Evolutionary conservation across 2,888 invertebrate genomes (phyloP), one percentile per base, ranked within the genome.

Genomic region (Fragum whitleyi): DNA sequence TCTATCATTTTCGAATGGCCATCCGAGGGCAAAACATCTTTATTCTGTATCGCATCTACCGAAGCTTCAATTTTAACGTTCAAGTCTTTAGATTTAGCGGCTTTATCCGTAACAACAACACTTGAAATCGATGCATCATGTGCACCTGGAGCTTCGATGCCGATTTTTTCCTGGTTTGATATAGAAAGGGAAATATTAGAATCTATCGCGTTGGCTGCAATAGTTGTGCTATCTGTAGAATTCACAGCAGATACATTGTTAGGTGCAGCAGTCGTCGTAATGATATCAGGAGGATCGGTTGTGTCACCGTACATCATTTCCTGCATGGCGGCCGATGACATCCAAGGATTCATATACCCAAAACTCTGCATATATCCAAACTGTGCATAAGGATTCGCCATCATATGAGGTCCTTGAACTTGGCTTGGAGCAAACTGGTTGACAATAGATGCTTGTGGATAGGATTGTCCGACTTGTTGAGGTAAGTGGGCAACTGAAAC

Each of bases 281-380:
- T 53, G 14, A 62, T 62, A 16, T 74, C 74, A 9, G 79, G 79
- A 16, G 79, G 79, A 29, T 79, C 79, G 3, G 74, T 74, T 3
- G 79, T 79, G 65, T 79, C 79, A 0, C 79, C 79, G 19, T 28
- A 69, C 69, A 51, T 53, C 69, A 69, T 72, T 47, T 71, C 77
- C 36, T 78, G 77, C 77, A 78, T 78, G 68, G 73, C 73, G 14
- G 28, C 57, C 0, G 77, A 59, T 29, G 69, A 53, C 77, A 78
- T 78, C 77, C 77, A 78, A 0, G 77, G 77, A 36, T 78, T 78
- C 73, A 78, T 61, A 21, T 73, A 68, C 2, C 73, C 68, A 26
- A 69, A 73, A 61, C n/a, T 28, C 3, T 26, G 14, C 51, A 53
- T 29, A 2, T 51, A 26, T n/a, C 53, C 69, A 19, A 32, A 69